Evolutionary conservation across 2,888 invertebrate species (phyloP).

Genomic region (Saturnia pavonia): DNA sequence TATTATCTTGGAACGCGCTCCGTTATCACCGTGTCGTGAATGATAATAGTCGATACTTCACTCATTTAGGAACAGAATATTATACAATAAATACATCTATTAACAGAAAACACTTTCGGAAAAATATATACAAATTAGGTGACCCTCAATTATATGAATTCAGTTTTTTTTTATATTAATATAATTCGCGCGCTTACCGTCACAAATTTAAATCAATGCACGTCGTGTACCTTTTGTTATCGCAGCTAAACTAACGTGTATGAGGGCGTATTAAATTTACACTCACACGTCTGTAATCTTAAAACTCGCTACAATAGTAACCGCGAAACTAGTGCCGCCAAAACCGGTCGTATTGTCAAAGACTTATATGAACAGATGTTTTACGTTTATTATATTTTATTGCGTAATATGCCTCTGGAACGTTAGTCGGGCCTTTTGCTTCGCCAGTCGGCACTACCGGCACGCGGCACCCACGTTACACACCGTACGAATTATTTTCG

Average conservation of each 20-base stretch:
- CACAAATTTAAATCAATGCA: slow-evolving; percentile 40
- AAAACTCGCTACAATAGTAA: slow-evolving; percentile 55
- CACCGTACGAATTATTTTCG: slow-evolving; percentile 65
- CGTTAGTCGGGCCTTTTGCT: slow-evolving; percentile 53
- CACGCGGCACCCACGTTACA: slow-evolving; percentile 48
- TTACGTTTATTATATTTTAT: slow-evolving; percentile 40
- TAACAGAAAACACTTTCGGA: neutral
- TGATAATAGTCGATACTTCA: slow-evolving; percentile 33
- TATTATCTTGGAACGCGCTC: slow-evolving; percentile 32
- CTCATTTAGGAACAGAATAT: neutral
- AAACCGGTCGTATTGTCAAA: slow-evolving; percentile 59
- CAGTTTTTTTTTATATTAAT: too few relatives aligned
- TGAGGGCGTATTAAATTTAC: slow-evolving; percentile 50
- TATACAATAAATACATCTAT: neutral
- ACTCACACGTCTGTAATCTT: slow-evolving; percentile 55
- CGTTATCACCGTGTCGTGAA: slow-evolving; percentile 40
- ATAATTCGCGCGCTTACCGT: slow-evolving; percentile 25
- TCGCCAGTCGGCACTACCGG: slow-evolving; percentile 47
- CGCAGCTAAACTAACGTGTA: slow-evolving; percentile 60
- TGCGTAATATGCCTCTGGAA: slow-evolving; percentile 55
- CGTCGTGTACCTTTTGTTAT: slow-evolving; percentile 67
- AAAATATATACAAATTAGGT: slow-evolving; percentile 8
- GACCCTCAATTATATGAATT: too few relatives aligned
- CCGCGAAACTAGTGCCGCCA: slow-evolving; percentile 59
- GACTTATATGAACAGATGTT: slow-evolving; percentile 49